Percentiles rank a stretch among this genome's conserved stretches.
phyloP scores from a whole-genome alignment of 2,113 vertebrate genomes.

The Phylloscopus whistleri region DNA sequence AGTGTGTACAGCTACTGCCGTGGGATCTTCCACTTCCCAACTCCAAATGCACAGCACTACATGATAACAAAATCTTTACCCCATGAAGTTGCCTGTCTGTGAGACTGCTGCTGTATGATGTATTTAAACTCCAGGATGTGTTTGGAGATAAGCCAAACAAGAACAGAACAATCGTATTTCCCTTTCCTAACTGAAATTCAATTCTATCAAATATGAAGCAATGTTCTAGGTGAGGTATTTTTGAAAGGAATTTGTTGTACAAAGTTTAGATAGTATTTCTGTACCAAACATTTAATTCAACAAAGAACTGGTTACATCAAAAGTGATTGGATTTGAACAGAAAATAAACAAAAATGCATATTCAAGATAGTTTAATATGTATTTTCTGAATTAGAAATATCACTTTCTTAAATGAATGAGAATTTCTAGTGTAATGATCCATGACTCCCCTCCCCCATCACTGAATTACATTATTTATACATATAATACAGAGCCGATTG shows the following conservation, averaged over 20 bases:
- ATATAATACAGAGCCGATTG: slow-evolving; percentile 85
- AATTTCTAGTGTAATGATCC: slow-evolving; percentile 83
- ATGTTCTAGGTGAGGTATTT: background rate
- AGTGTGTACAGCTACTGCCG: background rate
- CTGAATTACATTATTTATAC: slow-evolving; percentile 79
- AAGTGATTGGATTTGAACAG: slow-evolving; percentile 65
- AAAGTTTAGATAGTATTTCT: slow-evolving; percentile 36
- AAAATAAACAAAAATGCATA: slow-evolving; percentile 76
- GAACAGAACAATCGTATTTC: background rate
- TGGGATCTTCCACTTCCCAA: background rate
- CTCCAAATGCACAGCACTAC: background rate
- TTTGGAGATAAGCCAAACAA: background rate
- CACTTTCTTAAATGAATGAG: slow-evolving; percentile 83
- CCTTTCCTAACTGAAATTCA: background rate
- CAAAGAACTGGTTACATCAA: slow-evolving; percentile 59
- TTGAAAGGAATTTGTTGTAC: slow-evolving; percentile 37
- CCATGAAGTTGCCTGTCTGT: background rate
- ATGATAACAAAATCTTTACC: background rate
- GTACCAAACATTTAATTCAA: slow-evolving; percentile 65
- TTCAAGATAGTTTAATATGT: slow-evolving; percentile 91
- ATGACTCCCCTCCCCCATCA: slow-evolving; percentile 72
- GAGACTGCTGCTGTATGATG: background rate
- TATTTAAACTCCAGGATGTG: background rate
- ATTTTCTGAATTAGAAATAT: slow-evolving; percentile 92
- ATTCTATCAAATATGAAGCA: background rate